These are phyloP conservation scores for Pherbina coryleti DNA, from an alignment of 2,888 invertebrate species.

Conservation along the genomic window DNA sequence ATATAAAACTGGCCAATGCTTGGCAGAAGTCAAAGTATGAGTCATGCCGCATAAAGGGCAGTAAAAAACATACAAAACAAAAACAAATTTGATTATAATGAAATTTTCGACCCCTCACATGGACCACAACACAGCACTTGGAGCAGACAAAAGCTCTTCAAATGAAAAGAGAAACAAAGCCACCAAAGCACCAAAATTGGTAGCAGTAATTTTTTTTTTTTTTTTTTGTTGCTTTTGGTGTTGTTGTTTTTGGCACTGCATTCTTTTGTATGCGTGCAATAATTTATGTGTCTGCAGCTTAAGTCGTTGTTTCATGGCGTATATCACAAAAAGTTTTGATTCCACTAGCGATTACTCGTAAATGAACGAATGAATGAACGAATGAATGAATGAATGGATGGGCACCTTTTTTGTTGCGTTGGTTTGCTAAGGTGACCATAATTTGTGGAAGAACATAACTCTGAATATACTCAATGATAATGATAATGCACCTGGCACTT, in stretches of 20 bases:
- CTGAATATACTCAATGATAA: no score
- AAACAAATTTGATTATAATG: background rate
- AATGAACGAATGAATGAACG: no score
- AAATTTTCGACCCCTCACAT: background rate
- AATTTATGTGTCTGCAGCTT: conserved; percentile 19
- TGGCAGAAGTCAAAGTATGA: background rate
- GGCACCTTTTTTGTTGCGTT: no score
- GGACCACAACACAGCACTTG: no score
- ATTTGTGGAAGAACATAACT: no score
- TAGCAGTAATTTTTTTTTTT: no score
- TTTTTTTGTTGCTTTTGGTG: background rate
- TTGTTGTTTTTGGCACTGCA: background rate
- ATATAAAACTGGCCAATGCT: background rate
- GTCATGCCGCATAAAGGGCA: background rate
- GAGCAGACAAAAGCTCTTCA: background rate
- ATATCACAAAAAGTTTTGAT: background rate
- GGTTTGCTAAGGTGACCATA: no score
- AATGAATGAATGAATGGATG: no score
- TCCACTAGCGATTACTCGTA: background rate
- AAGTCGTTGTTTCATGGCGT: background rate
- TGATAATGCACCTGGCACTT: no score
- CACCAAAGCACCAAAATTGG: background rate
- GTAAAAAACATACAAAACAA: background rate
- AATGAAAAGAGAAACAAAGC: background rate
- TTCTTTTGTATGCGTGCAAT: conserved; percentile 4